Evolutionary conservation across 2,113 vertebrate genomes (phyloP), one percentile per base, ranked within the genome.

Genomic region (Muntiacus reevesi): DNA sequence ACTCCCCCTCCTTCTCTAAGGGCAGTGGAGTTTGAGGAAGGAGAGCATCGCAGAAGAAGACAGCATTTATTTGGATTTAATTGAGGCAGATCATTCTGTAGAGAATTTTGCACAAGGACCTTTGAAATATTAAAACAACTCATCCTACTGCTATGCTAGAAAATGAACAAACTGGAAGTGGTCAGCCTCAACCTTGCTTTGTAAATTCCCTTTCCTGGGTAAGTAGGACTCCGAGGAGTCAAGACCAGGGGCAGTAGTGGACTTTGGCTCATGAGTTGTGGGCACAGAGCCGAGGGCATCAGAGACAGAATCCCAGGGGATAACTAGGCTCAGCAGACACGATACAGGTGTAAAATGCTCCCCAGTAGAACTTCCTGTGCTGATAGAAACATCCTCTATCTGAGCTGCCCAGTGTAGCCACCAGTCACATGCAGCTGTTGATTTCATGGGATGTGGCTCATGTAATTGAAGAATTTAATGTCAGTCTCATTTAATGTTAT

Each of bases 1-100:
- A 4, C 3, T 27, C 47, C 17, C 43, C 85, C 30, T 87, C 0
- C 0, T 11, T 82, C 9, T 19, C 45, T 55, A 52, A 96, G 84
- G 47, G 16, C 64, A 87, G 4, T 92, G 52, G 52, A 52, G 27
- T 96, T 74, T 89, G 87, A 92, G 30, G 97, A 30, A 79, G 82
- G 76, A 86, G 23, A 67, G 3, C 9, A 87, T 89, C 21, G 12
- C 4, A 57, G 36, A 78, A 64, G 33, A 67, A 12, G 59, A 50
- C 16, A 96, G 27, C 19, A 88, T 55, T 86, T 81, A 15, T 64
- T 94, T 97, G 67, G 14, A 74, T 55, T 94, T 82, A 78, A 57
- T 30, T 62, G 52, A 62, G 13, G 89, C 94, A 97, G 15, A 36
- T 89, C 57, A 47, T 87, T 86, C 3, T 52, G 15, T 87, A 96